These are phyloP conservation scores for Doryteuthis pealeii DNA, from an alignment of 1,140 invertebrate species.

Conservation along the genomic window DNA sequence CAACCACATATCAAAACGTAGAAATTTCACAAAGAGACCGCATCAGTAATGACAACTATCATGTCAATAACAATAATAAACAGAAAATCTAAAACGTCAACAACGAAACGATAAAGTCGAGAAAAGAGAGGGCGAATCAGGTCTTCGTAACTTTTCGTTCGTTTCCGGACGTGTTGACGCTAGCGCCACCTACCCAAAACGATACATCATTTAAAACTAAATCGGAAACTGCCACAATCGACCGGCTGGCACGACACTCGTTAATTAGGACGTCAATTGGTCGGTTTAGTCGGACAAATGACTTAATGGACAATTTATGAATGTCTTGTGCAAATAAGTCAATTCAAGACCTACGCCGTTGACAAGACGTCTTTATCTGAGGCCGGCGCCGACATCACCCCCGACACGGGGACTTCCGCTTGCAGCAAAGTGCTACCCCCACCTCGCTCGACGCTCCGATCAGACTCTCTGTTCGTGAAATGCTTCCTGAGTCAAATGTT, in stretches of 20 bases:
- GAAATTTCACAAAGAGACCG: no score
- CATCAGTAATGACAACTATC: no score
- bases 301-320: slow-evolving; percentile 7
- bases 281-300: not conserved
- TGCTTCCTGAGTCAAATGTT: no score
- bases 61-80: no score
- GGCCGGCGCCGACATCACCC: not conserved
- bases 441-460: not conserved
- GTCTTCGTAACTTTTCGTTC: not conserved
- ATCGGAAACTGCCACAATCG: not conserved
- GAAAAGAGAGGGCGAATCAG: no score
- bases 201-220: slow-evolving; percentile 5
- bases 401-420: not conserved
- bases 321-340: slow-evolving; percentile 6
- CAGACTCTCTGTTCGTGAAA: no score
- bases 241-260: not conserved
- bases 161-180: not conserved
- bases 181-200: not conserved
- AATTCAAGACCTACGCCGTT: not conserved
- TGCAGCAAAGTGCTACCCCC: not conserved
- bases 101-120: no score
- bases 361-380: not conserved
- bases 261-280: slow-evolving; percentile 4
- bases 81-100: no score
- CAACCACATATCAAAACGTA: no score